These are phyloP conservation scores for Scotopteryx bipunctaria DNA, from an alignment of 2,888 invertebrate genomes.

Conservation along the genomic window DNA sequence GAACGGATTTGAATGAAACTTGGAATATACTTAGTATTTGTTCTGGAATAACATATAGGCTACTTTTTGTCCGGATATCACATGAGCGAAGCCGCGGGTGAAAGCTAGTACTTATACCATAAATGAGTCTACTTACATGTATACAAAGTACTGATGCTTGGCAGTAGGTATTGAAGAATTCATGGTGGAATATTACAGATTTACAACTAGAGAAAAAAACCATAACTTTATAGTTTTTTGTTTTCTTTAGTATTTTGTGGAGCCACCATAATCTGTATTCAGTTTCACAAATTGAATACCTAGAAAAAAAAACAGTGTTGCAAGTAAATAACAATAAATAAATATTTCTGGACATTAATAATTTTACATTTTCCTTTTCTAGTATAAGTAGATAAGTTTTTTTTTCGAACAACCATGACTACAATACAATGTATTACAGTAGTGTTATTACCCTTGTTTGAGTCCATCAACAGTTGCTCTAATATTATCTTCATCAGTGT, in stretches of 20 bases:
- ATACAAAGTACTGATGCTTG: conserved; percentile 95
- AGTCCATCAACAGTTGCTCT: conserved; percentile 92
- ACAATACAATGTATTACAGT: no score
- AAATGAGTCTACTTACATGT: conserved; percentile 95
- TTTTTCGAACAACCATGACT: no score
- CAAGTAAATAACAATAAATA: no score
- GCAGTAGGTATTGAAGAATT: conserved; percentile 94
- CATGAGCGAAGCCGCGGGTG: no score
- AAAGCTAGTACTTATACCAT: no score
- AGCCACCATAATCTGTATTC: conserved; percentile 95
- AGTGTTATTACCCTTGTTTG: conserved; percentile 85
- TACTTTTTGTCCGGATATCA: no score
- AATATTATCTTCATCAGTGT: conserved; percentile 93
- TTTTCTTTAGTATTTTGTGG: conserved; percentile 98
- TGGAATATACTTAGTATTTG: no score
- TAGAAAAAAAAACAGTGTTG: conserved; percentile 50
- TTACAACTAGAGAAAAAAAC: conserved; percentile 99
- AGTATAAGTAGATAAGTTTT: no score
- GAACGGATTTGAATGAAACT: no score
- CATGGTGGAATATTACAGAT: conserved; percentile 97
- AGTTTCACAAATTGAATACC: conserved; percentile 96
- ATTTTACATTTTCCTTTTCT: no score
- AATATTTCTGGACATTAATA: no score
- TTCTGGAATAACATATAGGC: no score
- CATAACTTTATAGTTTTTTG: conserved; percentile 95